Evolutionary conservation across 2,113 vertebrate genomes (phyloP).

Genomic region (Leucosticte australis): DNA sequence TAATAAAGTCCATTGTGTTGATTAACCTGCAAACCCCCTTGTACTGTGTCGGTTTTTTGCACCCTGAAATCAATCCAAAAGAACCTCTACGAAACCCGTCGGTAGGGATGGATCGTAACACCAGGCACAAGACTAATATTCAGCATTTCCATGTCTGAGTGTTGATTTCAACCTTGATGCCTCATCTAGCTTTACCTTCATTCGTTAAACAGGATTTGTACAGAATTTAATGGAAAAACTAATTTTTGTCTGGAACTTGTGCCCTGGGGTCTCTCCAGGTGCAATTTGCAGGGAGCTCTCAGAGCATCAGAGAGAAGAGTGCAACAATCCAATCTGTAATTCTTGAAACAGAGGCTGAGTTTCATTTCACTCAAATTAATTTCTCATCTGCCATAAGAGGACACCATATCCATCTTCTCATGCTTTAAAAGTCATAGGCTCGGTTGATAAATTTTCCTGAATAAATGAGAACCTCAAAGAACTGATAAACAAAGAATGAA

Average conservation of each 20-base stretch:
- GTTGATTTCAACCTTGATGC: neutral
- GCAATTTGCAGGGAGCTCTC: neutral
- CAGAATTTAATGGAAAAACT: neutral
- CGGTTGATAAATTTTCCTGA: neutral
- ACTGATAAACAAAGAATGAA: neutral
- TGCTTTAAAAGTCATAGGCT: neutral
- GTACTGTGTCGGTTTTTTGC: too few relatives aligned
- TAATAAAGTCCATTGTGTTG: too few relatives aligned
- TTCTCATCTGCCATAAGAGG: neutral
- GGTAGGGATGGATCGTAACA: too few relatives aligned
- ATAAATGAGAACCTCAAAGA: neutral
- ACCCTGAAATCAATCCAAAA: too few relatives aligned
- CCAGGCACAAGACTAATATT: neutral
- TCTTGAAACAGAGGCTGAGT: neutral
- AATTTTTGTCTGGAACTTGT: neutral
- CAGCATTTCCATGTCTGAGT: neutral
- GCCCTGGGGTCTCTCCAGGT: neutral
- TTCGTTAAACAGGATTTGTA: neutral
- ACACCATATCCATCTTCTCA: slow-evolving; percentile 3
- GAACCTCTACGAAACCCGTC: too few relatives aligned
- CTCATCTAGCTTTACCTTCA: neutral
- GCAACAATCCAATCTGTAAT: neutral
- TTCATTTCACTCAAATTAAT: slow-evolving; percentile 17
- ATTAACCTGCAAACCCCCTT: too few relatives aligned
- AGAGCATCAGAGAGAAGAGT: neutral